Evolutionary conservation across 2,113 vertebrate species (phyloP).

Genomic region (Turdus rufiventris): DNA sequence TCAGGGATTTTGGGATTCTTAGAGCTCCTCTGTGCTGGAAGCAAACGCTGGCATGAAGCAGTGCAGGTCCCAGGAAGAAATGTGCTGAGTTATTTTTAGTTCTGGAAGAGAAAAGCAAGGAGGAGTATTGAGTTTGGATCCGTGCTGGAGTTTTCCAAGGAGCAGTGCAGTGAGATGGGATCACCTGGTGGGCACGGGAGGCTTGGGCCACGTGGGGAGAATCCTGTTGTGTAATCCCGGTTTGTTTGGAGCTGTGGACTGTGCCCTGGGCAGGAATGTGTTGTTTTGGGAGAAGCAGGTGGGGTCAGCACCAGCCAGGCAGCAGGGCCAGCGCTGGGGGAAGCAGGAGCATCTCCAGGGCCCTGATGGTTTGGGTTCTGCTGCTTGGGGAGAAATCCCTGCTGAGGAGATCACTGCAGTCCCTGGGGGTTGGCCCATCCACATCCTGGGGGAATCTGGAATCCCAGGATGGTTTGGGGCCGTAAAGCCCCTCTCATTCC

Average conservation of each 20-base stretch:
- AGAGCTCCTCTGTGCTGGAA: not conserved
- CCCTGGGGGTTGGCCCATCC: accelerated
- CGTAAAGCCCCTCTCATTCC: no score
- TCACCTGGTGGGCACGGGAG: not conserved
- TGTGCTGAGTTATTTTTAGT: not conserved
- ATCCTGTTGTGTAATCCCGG: not conserved
- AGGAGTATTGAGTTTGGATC: not conserved
- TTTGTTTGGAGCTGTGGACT: not conserved
- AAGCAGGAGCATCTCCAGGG: not conserved
- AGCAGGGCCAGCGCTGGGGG: not conserved
- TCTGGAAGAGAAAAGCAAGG: not conserved
- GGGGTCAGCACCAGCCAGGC: not conserved
- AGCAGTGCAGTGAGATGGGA: not conserved
- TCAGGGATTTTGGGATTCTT: accelerated
- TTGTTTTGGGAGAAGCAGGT: not conserved
- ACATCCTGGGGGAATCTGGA: not conserved
- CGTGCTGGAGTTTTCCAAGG: not conserved
- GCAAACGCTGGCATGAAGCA: not conserved
- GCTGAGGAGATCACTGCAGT: accelerated
- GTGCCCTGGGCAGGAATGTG: not conserved
- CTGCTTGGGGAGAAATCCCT: not conserved
- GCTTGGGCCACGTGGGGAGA: not conserved
- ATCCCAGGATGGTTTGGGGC: not conserved
- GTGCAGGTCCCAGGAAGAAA: not conserved
- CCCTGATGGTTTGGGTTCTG: no score